Evolutionary conservation across 2,797 vertebrate species (phyloP), one percentile per base, ranked within the genome.

Genomic region (Sternotherus odoratus): DNA sequence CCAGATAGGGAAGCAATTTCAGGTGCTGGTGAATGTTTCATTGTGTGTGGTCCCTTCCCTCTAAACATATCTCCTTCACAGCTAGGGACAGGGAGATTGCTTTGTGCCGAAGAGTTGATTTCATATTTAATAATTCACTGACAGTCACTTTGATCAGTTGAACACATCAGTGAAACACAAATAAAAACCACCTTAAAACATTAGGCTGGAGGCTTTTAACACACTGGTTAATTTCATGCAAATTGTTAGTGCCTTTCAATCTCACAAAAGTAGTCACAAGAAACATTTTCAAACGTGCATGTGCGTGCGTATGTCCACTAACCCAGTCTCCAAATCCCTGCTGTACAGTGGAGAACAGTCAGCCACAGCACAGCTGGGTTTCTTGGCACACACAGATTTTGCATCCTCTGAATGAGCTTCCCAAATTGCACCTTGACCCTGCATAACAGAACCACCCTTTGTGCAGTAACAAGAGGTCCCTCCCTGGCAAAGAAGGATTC

Each of bases 91-190:
- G 3, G 33, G 4, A 12, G 2, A 12, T 77, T 1, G 2, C 82
- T 90, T 87, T 80, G 75, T 85, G 33, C 83, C 79, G 49, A 81
- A 91, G 95, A 84, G 83, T 80, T 80, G 87, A 86, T 50, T 92
- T 96, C 92, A 94, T 93, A 85, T 92, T 93, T 94, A 94, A 81
- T 79, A 93, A 83, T 21, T 86, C 2, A 23, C 53, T 51, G 95
- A 89, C 84, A 86, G 77, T 87, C 85, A 75, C 89, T 94, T 48
- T 2, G 79, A 88, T 72, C 93, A 87, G 79, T 88, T 85, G 93
- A 49, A 93, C 4, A 80, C 93, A 96, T 88, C 91, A 79, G 75
- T 54, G 84, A 96, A 92, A 88, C 39, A 82, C 79, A 88, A 92
- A 95, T 1, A 89, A 96, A 93, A 92, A 87, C 63, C 0, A 66